These are phyloP conservation scores for Dicyrtoma fusca DNA, from an alignment of 2,888 invertebrate species.

Conservation along the genomic window DNA sequence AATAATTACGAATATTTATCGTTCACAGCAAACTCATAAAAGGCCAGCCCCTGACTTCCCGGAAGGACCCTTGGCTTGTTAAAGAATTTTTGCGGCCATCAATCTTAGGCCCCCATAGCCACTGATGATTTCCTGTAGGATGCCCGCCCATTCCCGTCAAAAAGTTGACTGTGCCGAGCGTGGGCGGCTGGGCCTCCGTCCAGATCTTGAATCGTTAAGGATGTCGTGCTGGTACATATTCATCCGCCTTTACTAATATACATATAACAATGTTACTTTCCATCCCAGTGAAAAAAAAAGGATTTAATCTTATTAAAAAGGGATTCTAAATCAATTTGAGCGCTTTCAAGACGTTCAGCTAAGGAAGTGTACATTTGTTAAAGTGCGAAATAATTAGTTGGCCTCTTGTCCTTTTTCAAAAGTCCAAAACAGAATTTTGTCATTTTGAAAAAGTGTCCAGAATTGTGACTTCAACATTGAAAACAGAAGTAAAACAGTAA, in stretches of 20 bases:
- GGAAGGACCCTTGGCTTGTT: constrained; percentile 57
- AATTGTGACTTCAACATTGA: no score
- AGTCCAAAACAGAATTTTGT: no score
- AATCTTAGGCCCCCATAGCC: constrained; percentile 61
- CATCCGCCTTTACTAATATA: not conserved
- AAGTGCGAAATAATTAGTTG: no score
- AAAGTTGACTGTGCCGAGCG: constrained; percentile 60
- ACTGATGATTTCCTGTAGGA: constrained; percentile 59
- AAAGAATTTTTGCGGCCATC: constrained; percentile 49
- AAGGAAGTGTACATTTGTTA: constrained; percentile 61
- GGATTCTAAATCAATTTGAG: constrained; percentile 60
- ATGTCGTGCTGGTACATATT: constrained; percentile 56
- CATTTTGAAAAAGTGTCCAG: no score
- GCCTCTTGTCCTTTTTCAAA: no score
- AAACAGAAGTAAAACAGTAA: no score
- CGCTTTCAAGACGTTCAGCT: constrained; percentile 58
- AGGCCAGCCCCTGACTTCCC: constrained; percentile 54
- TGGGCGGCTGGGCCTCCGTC: constrained; percentile 59
- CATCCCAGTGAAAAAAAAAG: no score
- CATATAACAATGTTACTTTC: no score
- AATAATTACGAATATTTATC: not conserved
- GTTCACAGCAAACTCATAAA: no score
- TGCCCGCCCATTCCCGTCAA: constrained; percentile 62
- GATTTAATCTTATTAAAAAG: constrained; percentile 58
- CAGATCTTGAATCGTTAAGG: constrained; percentile 62